These are phyloP conservation scores for Mixornis gularis DNA, from an alignment of 2,113 vertebrate species.

Conservation along the genomic window DNA sequence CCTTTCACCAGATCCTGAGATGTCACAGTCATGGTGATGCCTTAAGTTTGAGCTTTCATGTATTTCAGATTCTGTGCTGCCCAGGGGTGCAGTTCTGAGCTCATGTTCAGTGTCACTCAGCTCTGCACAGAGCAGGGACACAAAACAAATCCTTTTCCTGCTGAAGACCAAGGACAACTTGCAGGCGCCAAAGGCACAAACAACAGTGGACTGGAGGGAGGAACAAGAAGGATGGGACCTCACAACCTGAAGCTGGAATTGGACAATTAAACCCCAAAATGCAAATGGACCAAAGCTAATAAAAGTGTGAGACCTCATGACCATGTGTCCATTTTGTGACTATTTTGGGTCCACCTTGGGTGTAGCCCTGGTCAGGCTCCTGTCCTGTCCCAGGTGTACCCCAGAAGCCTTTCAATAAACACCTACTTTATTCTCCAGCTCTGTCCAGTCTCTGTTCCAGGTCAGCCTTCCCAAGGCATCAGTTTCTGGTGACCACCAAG, in stretches of 20 bases:
- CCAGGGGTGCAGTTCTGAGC: neutral
- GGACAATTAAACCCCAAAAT: neutral
- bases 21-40: neutral
- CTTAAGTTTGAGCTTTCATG: neutral
- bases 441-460: neutral
- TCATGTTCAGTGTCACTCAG: neutral
- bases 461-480: neutral
- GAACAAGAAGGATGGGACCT: neutral
- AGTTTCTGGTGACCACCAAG: neutral
- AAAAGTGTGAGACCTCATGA: neutral
- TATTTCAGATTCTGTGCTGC: neutral
- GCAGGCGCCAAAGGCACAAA: neutral
- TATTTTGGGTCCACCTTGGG: neutral
- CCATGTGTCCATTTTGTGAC: neutral
- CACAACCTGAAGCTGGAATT: neutral
- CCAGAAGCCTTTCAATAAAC: neutral
- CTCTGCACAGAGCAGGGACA: neutral
- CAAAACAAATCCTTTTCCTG: neutral
- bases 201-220: neutral
- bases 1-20: neutral
- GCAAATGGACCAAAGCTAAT: neutral
- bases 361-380: neutral
- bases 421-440: neutral
- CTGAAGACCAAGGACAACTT: neutral
- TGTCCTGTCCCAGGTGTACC: neutral